phyloP scores from a whole-genome alignment of 53 echinoderm and acorn worm genomes.

The Arbacia lixula region DNA sequence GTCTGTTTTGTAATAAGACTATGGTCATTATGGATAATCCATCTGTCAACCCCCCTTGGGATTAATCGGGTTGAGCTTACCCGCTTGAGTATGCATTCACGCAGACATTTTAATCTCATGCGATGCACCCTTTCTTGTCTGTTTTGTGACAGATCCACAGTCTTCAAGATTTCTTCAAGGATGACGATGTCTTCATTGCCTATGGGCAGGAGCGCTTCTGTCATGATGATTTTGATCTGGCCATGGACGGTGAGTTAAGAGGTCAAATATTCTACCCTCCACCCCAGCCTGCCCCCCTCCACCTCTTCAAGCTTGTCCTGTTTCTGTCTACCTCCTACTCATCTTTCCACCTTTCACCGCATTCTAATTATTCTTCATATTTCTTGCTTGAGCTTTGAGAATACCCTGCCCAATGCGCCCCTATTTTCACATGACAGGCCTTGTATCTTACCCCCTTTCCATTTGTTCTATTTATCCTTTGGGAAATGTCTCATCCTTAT shows the following conservation, averaged over 20 bases:
- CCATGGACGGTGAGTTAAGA: constrained; percentile 71
- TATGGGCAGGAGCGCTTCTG: constrained; percentile 96
- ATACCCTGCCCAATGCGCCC: too few species aligned
- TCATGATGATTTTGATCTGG: constrained; percentile 96
- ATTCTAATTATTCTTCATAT: too few species aligned
- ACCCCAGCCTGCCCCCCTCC: neutral
- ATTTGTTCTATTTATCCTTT: too few species aligned
- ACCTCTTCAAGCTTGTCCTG: neutral
- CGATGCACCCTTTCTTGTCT: neutral
- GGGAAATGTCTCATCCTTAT: too few species aligned
- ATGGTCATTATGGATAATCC: too few species aligned
- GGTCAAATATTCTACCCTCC: neutral
- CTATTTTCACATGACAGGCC: too few species aligned
- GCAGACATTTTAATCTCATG: neutral
- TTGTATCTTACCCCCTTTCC: too few species aligned
- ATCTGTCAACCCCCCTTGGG: too few species aligned
- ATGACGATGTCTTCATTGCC: constrained; percentile 98
- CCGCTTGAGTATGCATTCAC: too few species aligned
- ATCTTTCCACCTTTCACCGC: too few species aligned
- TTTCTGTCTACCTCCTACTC: neutral
- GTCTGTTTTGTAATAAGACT: constrained; percentile 57
- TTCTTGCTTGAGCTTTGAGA: too few species aligned
- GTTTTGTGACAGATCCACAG: constrained; percentile 66
- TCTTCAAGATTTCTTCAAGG: constrained; percentile 97
- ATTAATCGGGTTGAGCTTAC: too few species aligned